A percentile compares a stretch with the other conserved stretches of the same genome.
phyloP scores from a whole-genome alignment of 2,888 invertebrate genomes.

The Periphyllus acericola region DNA sequence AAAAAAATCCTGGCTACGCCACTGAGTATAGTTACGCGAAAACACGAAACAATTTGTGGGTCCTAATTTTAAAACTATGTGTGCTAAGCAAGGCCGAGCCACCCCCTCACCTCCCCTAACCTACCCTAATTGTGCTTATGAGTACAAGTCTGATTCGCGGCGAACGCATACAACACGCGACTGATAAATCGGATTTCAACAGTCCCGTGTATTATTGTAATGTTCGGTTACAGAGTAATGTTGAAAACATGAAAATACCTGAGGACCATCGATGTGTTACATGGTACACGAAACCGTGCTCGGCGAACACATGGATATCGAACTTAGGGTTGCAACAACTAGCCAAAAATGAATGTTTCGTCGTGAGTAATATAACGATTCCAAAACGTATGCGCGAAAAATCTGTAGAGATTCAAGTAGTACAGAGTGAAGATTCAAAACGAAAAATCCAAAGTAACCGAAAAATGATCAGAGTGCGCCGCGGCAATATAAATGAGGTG shows the following conservation, averaged over 20 bases:
- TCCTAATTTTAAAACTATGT: too few species aligned
- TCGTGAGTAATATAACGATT: neutral
- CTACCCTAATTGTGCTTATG: too few species aligned
- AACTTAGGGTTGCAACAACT: slow-evolving; percentile 1
- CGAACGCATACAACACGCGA: too few species aligned
- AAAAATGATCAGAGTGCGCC: neutral
- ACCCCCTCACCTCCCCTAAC: too few species aligned
- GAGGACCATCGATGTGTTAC: neutral
- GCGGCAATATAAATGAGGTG: neutral
- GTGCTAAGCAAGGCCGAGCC: too few species aligned
- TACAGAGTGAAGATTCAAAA: neutral
- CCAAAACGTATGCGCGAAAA: neutral
- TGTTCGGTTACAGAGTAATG: slow-evolving; percentile 2
- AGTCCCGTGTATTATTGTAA: too few species aligned
- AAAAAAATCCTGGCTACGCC: too few species aligned
- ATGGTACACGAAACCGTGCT: neutral
- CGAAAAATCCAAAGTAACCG: neutral
- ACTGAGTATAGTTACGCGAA: too few species aligned
- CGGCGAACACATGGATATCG: slow-evolving; percentile 8
- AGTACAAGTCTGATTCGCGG: too few species aligned
- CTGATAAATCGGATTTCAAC: too few species aligned
- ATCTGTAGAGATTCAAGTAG: neutral
- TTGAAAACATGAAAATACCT: neutral
- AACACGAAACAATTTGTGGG: too few species aligned
- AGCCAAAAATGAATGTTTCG: neutral